These are phyloP conservation scores for Apis dorsata DNA, from an alignment of 1,140 invertebrate genomes.

Conservation along the genomic window DNA sequence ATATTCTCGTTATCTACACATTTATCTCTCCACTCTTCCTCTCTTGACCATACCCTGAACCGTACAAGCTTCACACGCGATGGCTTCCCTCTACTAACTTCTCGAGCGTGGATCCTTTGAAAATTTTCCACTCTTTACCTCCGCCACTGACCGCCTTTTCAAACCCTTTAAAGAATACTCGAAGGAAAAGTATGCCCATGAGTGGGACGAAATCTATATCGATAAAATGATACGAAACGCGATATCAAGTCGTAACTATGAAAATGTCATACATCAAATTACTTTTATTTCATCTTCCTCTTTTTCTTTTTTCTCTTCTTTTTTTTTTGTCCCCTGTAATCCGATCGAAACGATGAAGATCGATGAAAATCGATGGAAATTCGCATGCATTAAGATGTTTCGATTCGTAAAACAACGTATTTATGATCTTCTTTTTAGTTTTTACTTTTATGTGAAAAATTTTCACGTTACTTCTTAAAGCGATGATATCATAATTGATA, in stretches of 20 bases:
- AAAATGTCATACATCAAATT: neutral
- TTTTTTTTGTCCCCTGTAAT: too few species aligned
- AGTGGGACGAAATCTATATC: neutral
- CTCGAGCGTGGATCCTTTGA: conserved; percentile 1
- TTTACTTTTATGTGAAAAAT: too few species aligned
- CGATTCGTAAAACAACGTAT: too few species aligned
- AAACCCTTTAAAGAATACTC: neutral
- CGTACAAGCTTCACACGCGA: neutral
- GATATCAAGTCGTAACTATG: neutral
- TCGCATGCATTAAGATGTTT: neutral
- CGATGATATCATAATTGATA: too few species aligned
- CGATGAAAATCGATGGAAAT: neutral
- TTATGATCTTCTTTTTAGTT: too few species aligned
- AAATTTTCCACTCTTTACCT: conserved; percentile 9
- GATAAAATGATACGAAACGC: neutral
- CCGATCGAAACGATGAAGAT: neutral
- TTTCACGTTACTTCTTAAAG: too few species aligned
- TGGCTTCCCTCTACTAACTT: neutral
- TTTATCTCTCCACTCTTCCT: neutral
- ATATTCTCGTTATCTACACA: neutral
- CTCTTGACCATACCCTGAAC: neutral
- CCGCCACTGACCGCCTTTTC: neutral
- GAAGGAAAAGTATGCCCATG: neutral
- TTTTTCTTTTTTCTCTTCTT: neutral
- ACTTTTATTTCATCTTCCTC: neutral